Conservation (phyloP, 2,113 vertebrate genomes). For the Galemys pyrenaicus region DNA sequence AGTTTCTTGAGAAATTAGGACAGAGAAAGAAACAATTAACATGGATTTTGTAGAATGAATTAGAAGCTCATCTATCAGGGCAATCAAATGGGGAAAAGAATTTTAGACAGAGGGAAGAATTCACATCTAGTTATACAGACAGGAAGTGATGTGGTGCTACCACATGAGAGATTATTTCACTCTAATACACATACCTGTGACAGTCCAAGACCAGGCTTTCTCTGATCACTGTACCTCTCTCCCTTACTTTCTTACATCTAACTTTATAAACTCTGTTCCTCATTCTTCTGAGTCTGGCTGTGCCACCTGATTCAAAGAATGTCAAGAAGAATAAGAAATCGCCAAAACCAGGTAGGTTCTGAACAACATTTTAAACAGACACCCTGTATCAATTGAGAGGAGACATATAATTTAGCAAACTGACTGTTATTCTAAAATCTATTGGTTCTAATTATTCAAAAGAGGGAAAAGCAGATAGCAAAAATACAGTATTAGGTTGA, state of each 20-base stretch:
- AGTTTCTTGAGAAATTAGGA: not conserved
- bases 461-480: not conserved
- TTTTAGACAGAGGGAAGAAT: not conserved
- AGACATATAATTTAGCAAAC: not conserved
- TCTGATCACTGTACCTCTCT: not conserved
- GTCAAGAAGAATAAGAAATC: not conserved
- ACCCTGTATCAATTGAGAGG: not conserved
- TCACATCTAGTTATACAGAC: not conserved
- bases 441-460: not conserved
- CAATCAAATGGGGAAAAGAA: not conserved
- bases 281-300: not conserved
- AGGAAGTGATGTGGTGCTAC: not conserved
- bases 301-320: not conserved
- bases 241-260: not conserved
- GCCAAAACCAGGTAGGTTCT: not conserved
- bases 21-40: not conserved
- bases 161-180: not conserved
- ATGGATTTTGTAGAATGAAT: not conserved
- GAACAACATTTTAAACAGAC: not conserved
- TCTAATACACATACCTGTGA: not conserved
- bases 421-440: constrained; percentile 28
- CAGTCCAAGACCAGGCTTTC: not conserved
- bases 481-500: not conserved
- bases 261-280: not conserved
- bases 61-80: too few species aligned